Base-by-base conservation (phyloP, 2,888 invertebrate genomes). In the Trimorus sp. region DNA sequence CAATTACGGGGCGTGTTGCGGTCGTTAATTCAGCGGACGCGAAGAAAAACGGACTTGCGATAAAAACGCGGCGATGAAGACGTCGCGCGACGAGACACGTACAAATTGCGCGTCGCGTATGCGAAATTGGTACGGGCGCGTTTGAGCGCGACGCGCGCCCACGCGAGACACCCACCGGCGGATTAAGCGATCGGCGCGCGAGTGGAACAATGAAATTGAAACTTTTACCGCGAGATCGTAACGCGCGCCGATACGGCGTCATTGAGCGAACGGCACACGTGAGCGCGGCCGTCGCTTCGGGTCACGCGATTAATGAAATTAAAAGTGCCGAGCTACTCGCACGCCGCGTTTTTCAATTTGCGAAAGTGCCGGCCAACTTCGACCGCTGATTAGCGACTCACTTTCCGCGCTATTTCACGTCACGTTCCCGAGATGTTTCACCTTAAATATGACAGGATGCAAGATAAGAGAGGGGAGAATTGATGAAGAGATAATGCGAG, bases 141-240 rank as follows among this genome's bases (percentile, higher is more conserved):
- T 66, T 70, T 58, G 74, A 73, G 68, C 83, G 74, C 45, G 74
- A 80, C 68, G 62, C 68, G 80, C 83, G 83, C 83, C 83, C 78
- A 83, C 83, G 79, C 70, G 71, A 48, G 70, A 83, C 83, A 80
- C 83, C 83, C 80, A 83, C 83, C 75, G 66, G 45, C 70, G 37
- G 76, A 80, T 74, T 80, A 78, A 83, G 71, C 80, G 80, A 83
- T 80, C 70, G 70, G 83, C 77, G 69, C 59, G 38, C 70, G 74
- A 77, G 70, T 60, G 83, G 74, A 77, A 78, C 77, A 80, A 83
- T 69, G 80, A 83, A 83, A 79, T 79, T 79, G 83, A 79, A 83
- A 83, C 83, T 79, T 79, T 83, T 79, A 77, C 79, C 77, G 69
- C 73, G 76, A 73, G 77, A 83, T 79, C 68, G 79, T 76, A 79